Conservation (phyloP, 2,888 invertebrate species). For the Parthenolecanium corni region DNA sequence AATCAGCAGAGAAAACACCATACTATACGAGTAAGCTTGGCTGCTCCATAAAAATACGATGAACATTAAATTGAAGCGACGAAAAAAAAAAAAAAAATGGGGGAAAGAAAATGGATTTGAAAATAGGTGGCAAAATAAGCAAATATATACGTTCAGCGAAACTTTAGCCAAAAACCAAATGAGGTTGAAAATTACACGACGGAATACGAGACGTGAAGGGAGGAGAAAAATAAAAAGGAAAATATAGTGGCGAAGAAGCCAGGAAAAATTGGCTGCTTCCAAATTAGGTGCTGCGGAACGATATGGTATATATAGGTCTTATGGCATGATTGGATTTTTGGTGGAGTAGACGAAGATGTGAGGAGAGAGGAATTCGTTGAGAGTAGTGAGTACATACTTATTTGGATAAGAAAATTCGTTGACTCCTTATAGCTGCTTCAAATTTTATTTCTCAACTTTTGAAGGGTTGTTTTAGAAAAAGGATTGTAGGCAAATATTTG, state of each 20-base stretch:
- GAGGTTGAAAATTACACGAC: constrained; percentile 6
- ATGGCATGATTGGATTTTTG: too few relatives aligned
- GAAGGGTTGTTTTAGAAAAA: too few relatives aligned
- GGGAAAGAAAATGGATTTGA: constrained; percentile 1
- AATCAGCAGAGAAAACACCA: constrained; percentile 6
- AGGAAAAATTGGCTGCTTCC: not conserved
- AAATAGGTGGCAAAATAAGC: not conserved
- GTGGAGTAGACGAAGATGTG: too few relatives aligned
- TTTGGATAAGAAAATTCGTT: too few relatives aligned
- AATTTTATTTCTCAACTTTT: too few relatives aligned
- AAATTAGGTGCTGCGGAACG: too few relatives aligned
- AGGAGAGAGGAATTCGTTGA: too few relatives aligned
- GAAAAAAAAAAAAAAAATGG: not conserved
- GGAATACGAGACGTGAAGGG: not conserved
- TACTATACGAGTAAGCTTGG: not conserved
- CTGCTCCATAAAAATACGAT: constrained; percentile 10
- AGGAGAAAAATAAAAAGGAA: not conserved
- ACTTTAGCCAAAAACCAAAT: constrained; percentile 1
- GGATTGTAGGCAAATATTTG: too few relatives aligned
- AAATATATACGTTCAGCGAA: not conserved
- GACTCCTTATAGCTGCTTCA: too few relatives aligned
- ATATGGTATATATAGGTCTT: too few relatives aligned
- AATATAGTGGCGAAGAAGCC: not conserved
- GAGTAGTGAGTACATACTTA: too few relatives aligned
- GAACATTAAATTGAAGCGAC: not conserved